Base-by-base conservation (phyloP, 2,888 invertebrate species). In the Scelioninae gen. 1 region DNA sequence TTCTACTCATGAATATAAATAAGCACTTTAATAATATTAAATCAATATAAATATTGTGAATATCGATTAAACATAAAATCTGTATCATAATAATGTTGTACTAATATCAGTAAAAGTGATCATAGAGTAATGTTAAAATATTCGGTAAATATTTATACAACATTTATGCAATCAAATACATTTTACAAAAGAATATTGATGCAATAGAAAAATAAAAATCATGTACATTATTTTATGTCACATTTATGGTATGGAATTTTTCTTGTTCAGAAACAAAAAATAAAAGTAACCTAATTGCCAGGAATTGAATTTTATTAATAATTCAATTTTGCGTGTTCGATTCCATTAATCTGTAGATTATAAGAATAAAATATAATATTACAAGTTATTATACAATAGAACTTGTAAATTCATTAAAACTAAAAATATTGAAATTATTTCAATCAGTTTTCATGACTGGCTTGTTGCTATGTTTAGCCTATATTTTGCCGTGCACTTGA, bases 401-500 rank as follows among this genome's bases (percentile, higher is more conserved):
- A 13, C 31, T 40, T 62, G 53, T 40, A 51, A 7, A 45, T 60
- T 72, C 9, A 58, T 49, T 51, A 11, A 11, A 45, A 74, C 63
- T 74, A 23, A 75, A 66, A 65, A 66, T 49, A 56, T 66, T 60
- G 45, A 58, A 75, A 75, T 65, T 45, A 34, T 74, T 74, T 53
- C 68, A 77, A 77, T 68, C 68, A 62, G 45, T 16, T 62, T 69
- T 77, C 62, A 62, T 38, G 68, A 68, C 43, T 60, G 55, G 62
- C 34, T 69, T 53, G 78, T 62, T 47, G 62, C 66, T 74, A 66
- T 62, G 60, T 79, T 79, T 79, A 79, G 72, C 79, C 72, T 79
- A 74, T 66, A 79, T 79, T 79, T 79, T 66, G 72, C 60, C 72
- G 74, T 79, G 79, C 79, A 79, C 79, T 79, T 79, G 79, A 79